phyloP scores from a whole-genome alignment of 2,888 invertebrate genomes.

The Xestobium rufovillosum region DNA sequence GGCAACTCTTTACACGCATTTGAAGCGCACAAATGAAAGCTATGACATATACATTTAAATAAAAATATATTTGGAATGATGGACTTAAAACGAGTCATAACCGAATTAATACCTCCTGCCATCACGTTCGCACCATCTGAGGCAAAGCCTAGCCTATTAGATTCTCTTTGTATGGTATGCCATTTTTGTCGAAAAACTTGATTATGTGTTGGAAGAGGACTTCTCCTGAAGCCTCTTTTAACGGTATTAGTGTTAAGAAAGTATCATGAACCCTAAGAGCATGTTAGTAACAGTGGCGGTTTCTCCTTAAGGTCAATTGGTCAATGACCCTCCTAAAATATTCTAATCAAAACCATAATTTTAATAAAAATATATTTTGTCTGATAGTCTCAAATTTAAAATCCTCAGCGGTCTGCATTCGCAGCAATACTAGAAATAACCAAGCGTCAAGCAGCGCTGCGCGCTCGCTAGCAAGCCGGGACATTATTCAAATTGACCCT shows the following conservation, averaged over 20 bases:
- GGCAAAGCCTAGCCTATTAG: neutral
- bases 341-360: no score
- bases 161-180: conserved; percentile 2
- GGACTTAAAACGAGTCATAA: neutral
- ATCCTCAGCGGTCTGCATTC: no score
- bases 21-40: conserved; percentile 1
- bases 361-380: no score
- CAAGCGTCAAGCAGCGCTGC: no score
- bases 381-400: no score
- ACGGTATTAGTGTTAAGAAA: neutral
- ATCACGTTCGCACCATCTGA: conserved; percentile 1
- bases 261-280: neutral
- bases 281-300: neutral
- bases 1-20: neutral
- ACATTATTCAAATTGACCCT: no score
- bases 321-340: no score
- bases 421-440: no score
- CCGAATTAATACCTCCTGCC: neutral
- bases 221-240: neutral
- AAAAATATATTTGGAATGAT: neutral
- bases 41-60: conserved; percentile 1
- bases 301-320: no score
- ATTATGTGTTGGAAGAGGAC: neutral
- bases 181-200: neutral
- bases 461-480: no score